A percentile compares a stretch with the other conserved stretches of the same genome.
Evolutionary conservation across 2,888 invertebrate species (phyloP).

Genomic region (Agonopterix alstromeriana): DNA sequence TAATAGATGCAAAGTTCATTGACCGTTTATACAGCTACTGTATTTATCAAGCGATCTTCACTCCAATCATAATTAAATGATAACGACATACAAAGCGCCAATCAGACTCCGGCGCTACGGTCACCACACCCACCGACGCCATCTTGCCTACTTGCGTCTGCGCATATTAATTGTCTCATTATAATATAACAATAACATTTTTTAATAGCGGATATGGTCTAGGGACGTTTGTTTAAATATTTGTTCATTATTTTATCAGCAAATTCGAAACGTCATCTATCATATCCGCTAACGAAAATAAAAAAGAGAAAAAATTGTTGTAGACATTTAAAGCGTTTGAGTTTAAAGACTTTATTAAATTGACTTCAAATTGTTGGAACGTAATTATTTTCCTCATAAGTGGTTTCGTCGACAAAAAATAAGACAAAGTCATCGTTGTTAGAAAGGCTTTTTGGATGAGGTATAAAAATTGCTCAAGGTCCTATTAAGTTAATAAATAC

Average conservation of each 20-base stretch:
- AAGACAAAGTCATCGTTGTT: constrained; percentile 7
- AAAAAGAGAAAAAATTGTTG: no score
- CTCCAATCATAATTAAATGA: constrained; percentile 45
- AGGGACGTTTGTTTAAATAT: no score
- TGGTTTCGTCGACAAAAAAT: constrained; percentile 6
- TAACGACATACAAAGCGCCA: constrained; percentile 35
- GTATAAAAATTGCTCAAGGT: not conserved
- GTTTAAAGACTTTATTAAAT: constrained; percentile 5
- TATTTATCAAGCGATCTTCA: constrained; percentile 35
- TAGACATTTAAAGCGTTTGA: constrained; percentile 5
- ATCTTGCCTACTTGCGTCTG: constrained; percentile 52
- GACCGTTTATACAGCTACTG: constrained; percentile 12
- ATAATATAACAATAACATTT: constrained; percentile 17
- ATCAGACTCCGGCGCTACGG: constrained; percentile 40
- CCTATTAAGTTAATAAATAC: not conserved
- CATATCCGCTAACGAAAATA: no score
- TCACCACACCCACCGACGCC: constrained; percentile 66
- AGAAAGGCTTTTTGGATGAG: constrained; percentile 1
- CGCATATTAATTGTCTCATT: constrained; percentile 42
- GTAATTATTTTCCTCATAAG: constrained; percentile 4
- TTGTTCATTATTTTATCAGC: no score
- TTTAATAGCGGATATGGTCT: not conserved
- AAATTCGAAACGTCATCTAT: no score
- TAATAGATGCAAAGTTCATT: constrained; percentile 5
- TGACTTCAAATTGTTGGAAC: constrained; percentile 6